These are phyloP conservation scores for Strigops habroptila DNA, from an alignment of 2,113 vertebrate species.

Conservation along the genomic window DNA sequence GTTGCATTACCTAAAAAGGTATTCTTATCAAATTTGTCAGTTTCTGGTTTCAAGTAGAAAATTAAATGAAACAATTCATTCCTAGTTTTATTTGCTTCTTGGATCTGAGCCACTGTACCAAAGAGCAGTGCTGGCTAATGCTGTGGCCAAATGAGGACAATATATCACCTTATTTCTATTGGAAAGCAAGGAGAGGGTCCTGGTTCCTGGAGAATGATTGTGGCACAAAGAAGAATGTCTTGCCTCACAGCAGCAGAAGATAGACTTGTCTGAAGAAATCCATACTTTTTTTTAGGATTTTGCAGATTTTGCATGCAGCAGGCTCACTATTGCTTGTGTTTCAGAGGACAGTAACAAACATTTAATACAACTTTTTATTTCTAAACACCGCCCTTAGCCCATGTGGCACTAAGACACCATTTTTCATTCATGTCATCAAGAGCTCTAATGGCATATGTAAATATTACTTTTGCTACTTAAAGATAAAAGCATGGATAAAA, in stretches of 20 bases:
- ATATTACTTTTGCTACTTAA: not conserved
- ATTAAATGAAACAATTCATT: conserved; percentile 16
- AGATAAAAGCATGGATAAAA: not conserved
- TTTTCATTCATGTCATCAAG: not conserved
- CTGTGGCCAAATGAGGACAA: not conserved
- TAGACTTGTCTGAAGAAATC: not conserved
- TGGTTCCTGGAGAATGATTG: not conserved
- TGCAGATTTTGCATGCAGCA: not conserved
- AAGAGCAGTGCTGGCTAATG: not conserved
- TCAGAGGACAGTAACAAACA: not conserved
- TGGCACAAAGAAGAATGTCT: not conserved
- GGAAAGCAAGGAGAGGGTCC: not conserved
- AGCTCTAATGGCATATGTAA: not conserved
- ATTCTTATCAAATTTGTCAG: conserved; percentile 22
- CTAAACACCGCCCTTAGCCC: not conserved
- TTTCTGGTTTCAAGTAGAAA: conserved; percentile 42
- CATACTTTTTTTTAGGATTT: not conserved
- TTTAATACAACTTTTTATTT: not conserved
- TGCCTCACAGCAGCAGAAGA: not conserved
- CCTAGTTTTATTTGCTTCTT: not conserved
- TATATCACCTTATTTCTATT: not conserved
- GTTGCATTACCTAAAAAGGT: conserved; percentile 27
- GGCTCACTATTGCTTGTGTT: not conserved
- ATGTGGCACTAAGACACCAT: not conserved
- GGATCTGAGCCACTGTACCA: not conserved